Evolutionary conservation across 2,797 vertebrate species (phyloP).

Genomic region (Coilia nasus): DNA sequence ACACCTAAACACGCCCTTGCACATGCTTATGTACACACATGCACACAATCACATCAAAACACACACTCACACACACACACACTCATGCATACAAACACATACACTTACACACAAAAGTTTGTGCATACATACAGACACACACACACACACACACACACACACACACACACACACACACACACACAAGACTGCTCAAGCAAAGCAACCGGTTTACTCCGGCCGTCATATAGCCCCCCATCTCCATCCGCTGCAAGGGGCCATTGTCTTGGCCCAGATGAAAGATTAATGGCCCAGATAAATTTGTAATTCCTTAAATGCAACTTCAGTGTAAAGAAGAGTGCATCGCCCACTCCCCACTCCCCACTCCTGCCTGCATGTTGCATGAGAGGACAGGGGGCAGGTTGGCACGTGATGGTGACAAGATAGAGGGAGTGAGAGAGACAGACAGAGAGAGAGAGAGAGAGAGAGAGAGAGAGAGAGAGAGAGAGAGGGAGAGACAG

Average conservation of each 20-base stretch:
- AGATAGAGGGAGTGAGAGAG: slow-evolving; percentile 17
- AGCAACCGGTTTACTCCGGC: neutral
- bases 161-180: neutral
- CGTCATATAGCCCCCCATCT: neutral
- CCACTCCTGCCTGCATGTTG: slow-evolving; percentile 3
- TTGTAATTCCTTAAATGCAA: slow-evolving; percentile 61
- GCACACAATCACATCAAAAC: too few relatives aligned
- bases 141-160: neutral
- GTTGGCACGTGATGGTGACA: slow-evolving; percentile 32
- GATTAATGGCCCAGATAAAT: slow-evolving; percentile 64
- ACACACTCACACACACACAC: too few relatives aligned
- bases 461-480: neutral
- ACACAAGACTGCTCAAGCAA: neutral
- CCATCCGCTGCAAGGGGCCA: slow-evolving; percentile 26
- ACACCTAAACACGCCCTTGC: too few relatives aligned
- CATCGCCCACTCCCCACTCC: neutral
- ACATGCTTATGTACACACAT: too few relatives aligned
- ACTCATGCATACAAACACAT: too few relatives aligned
- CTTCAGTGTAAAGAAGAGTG: slow-evolving; percentile 51
- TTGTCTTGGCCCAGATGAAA: slow-evolving; percentile 63
- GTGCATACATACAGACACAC: too few relatives aligned
- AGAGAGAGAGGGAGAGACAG: neutral
- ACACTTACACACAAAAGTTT: too few relatives aligned
- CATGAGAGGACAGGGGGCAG: slow-evolving; percentile 30
- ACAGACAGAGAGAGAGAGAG: neutral